phyloP scores from a whole-genome alignment of 2,113 vertebrate species.

The Megaceryle torquata region DNA sequence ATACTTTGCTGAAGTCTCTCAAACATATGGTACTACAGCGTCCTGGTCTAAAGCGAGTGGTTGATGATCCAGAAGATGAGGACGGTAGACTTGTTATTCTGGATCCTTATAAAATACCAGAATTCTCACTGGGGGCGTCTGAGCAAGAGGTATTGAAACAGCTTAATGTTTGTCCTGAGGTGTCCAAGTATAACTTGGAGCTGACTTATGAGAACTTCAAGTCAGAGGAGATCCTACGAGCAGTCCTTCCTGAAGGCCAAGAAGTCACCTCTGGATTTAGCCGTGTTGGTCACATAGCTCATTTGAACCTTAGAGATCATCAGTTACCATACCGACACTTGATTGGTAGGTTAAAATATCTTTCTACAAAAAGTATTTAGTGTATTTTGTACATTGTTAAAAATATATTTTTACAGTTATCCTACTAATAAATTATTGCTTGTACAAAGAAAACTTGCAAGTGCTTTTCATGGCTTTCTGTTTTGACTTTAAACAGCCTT shows the following conservation, averaged over 20 bases:
- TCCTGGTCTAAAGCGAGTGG: constrained; percentile 84
- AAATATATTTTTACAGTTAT: neutral
- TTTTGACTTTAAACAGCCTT: neutral
- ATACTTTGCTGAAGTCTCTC: constrained; percentile 79
- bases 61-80: constrained; percentile 80
- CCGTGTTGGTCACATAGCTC: constrained; percentile 93
- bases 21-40: constrained; percentile 81
- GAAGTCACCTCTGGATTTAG: constrained; percentile 93
- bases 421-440: neutral
- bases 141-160: constrained; percentile 78
- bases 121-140: constrained; percentile 74
- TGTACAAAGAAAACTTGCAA: neutral
- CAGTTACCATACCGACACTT: constrained; percentile 89
- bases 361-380: rapidly evolving
- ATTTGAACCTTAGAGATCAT: constrained; percentile 94
- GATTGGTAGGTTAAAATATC: constrained; percentile 81
- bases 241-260: constrained; percentile 89
- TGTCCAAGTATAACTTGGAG: constrained; percentile 77
- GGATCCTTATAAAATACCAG: constrained; percentile 80
- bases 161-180: constrained; percentile 73
- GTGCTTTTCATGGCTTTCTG: neutral
- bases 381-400: neutral
- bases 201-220: constrained; percentile 93
- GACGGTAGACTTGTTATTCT: constrained; percentile 78
- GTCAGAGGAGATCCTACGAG: constrained; percentile 89